These are phyloP conservation scores for Chromis chromis DNA, from an alignment of 2,797 vertebrate species.

Conservation along the genomic window DNA sequence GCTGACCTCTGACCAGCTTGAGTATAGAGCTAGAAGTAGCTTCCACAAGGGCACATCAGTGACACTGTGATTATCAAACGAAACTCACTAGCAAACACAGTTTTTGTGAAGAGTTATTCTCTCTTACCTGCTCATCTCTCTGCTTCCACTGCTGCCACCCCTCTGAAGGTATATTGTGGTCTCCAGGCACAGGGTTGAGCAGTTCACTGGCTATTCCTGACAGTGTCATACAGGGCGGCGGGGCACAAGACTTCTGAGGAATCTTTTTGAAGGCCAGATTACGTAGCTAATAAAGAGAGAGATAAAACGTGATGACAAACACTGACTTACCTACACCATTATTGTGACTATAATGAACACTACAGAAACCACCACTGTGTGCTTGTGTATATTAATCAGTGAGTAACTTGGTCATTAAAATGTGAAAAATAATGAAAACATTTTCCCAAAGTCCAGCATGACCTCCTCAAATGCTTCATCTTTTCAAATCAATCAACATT, in stretches of 20 bases:
- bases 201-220: slow-evolving; percentile 87
- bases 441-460: too few species aligned
- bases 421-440: not conserved
- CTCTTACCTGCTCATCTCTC: slow-evolving; percentile 91
- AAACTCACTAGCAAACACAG: not conserved
- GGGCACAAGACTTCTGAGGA: slow-evolving; percentile 89
- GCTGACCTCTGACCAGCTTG: slow-evolving; percentile 1
- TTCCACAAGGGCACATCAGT: not conserved
- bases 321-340: not conserved
- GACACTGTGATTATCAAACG: not conserved
- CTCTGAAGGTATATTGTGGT: slow-evolving; percentile 81
- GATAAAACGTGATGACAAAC: slow-evolving; percentile 1
- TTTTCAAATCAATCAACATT: too few species aligned
- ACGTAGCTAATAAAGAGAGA: slow-evolving; percentile 85
- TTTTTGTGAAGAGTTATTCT: not conserved
- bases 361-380: not conserved
- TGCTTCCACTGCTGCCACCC: slow-evolving; percentile 95
- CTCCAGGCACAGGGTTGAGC: slow-evolving; percentile 72
- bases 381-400: not conserved
- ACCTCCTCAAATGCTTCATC: too few species aligned
- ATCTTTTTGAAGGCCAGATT: slow-evolving; percentile 96
- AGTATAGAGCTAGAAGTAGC: not conserved
- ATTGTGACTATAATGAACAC: not conserved
- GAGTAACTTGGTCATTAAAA: not conserved
- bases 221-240: slow-evolving; percentile 70